Conservation (phyloP, 2,888 invertebrate genomes). For the Amphipoea oculea region DNA sequence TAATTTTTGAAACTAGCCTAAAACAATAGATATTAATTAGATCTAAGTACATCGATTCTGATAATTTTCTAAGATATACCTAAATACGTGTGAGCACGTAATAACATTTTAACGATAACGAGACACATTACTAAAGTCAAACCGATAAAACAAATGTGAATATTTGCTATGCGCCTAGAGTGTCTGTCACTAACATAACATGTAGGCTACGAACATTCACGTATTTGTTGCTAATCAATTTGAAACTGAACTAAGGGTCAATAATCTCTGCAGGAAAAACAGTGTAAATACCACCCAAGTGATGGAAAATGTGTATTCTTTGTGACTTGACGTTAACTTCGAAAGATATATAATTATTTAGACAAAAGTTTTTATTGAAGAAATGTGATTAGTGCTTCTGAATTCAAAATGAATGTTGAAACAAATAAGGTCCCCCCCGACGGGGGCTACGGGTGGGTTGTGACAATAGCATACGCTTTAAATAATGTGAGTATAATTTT, state of each 20-base stretch:
- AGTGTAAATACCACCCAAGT: constrained; percentile 28
- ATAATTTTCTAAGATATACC: constrained; percentile 56
- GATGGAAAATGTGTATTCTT: constrained; percentile 64
- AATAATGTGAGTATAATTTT: constrained; percentile 91
- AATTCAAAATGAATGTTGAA: constrained; percentile 73
- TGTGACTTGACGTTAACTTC: constrained; percentile 55
- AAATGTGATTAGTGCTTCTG: constrained; percentile 70
- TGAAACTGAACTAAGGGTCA: constrained; percentile 56
- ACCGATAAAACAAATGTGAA: constrained; percentile 80
- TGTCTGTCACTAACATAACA: constrained; percentile 52
- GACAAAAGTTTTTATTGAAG: constrained; percentile 46
- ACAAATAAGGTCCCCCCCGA: constrained; percentile 90
- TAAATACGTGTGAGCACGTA: constrained; percentile 66
- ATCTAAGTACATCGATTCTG: constrained; percentile 46
- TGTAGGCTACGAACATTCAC: constrained; percentile 58
- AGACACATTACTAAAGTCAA: constrained; percentile 76
- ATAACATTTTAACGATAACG: constrained; percentile 79
- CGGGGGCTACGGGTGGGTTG: constrained; percentile 92
- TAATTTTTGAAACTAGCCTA: neutral
- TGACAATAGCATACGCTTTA: constrained; percentile 90
- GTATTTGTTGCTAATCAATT: constrained; percentile 53
- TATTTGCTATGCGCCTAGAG: constrained; percentile 61
- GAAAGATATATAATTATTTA: constrained; percentile 55
- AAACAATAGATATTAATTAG: constrained; percentile 9
- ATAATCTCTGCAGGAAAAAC: constrained; percentile 55